Conservation (phyloP, 2,113 vertebrate species). For the Triplophysa tibetana region DNA sequence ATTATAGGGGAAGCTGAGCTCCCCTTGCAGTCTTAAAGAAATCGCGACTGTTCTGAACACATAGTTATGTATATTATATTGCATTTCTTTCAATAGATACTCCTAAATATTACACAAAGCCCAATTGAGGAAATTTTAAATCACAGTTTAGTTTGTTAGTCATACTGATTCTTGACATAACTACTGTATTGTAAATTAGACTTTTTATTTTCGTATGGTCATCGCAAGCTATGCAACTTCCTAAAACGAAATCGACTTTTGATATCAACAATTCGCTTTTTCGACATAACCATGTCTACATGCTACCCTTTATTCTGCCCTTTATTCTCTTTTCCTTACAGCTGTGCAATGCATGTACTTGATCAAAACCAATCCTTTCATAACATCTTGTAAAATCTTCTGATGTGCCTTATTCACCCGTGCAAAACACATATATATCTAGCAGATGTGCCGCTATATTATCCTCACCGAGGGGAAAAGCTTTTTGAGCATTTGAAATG, state of each 20-base stretch:
- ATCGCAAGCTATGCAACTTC: neutral
- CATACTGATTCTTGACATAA: neutral
- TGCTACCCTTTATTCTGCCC: neutral
- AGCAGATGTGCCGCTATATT: constrained; percentile 32
- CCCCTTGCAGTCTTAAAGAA: no score
- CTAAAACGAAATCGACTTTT: neutral
- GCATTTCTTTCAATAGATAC: no score
- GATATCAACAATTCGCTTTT: neutral
- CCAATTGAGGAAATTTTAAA: neutral
- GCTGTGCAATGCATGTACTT: constrained; percentile 10
- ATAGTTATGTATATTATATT: no score
- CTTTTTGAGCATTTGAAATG: constrained; percentile 31
- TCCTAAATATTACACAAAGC: no score
- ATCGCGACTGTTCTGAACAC: no score
- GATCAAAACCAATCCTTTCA: constrained; percentile 10
- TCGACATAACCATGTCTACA: neutral
- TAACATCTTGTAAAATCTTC: constrained; percentile 30
- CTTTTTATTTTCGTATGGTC: neutral
- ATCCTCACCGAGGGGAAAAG: constrained; percentile 6
- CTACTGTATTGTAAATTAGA: neutral
- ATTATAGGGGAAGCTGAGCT: no score
- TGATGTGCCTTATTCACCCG: constrained; percentile 5
- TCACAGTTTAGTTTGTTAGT: neutral
- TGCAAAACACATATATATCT: constrained; percentile 10
- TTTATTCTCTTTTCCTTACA: neutral